Base-by-base conservation (phyloP, 2,797 vertebrate species). In the Mallotus villosus region DNA sequence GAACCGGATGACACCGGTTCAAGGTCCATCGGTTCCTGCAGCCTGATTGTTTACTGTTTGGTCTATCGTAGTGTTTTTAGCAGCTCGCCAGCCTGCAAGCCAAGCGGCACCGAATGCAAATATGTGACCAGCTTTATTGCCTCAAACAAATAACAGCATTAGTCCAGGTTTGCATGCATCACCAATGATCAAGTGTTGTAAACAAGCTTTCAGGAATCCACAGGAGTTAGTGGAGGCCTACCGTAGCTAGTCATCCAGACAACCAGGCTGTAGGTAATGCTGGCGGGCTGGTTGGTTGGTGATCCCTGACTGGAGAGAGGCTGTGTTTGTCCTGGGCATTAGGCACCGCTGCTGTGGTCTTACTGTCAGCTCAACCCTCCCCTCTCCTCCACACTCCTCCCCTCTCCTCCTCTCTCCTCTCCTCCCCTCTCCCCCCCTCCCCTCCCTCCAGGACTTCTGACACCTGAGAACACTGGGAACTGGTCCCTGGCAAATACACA, bases 101-200 rank as follows among this genome's bases (percentile, higher is more conserved):
- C 41, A 46, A 46, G 41, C 41, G 41, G 41, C 41, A 46, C 41
- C 89, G 83, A 90, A 89, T 88, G 87, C 85, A 90, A 89, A 92
- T 90, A 76, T 67, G 78, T 49, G 77, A 74, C 75, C 77, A 59
- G 84, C 83, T 86, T 85, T 78, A 75, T 74, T 82, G 78, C 89
- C 75, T 84, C 67, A 66, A 21, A 79, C 72, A 77, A 81, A 83
- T 74, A 81, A 72, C 70, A 12, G 63, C 25, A 14, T 53, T 78
- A 75, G 71, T 75, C 72, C 22, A 68, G 63, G 71, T 83, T 85
- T 76, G 75, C 76, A 71, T 53, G 73, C 78, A 66, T 67, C 75
- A 70, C 78, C 55, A 80, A 79, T 63, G 74, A 79, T 73, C 59
- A 1, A 70, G 71, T 69, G 74, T 76, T 25, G 34, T 53, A 55